Base-by-base conservation (phyloP, 2,888 invertebrate genomes). In the Anthoptus insignis region DNA sequence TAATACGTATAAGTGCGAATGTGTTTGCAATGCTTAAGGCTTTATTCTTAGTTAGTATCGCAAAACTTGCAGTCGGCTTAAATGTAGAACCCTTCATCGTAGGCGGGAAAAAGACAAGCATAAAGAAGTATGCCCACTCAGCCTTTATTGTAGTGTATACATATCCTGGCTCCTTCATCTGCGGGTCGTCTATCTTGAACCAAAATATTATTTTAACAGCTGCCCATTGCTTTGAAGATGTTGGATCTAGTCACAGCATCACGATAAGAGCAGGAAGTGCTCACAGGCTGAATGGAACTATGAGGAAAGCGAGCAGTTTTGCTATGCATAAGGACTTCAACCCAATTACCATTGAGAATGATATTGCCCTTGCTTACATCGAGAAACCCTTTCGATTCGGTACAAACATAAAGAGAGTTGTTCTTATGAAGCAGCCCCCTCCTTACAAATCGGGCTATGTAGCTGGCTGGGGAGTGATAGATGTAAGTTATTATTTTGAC, bases 161-260 rank as follows among this genome's bases (percentile, higher is more conserved):
- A 27, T 0, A 14, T 0, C n/a, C 6, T 1, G 53, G 27, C 0
- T 16, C 22, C 5, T 76, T 52, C 37, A 57, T 72, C 19, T 83
- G 83, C 57, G 82, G 82, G 0, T 68, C 77, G 0, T 82, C 83
- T 0, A 75, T 82, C 29, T 6, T 82, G 3, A 82, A 79, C 59
- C 80, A 82, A 63, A 65, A 59, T 3, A 60, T 82, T 9, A 53
- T 79, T 0, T 27, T 83, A 4, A 76, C 82, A 2, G 83, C 82
- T 0, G 82, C 74, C 0, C 83, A 83, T 60, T 83, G 83, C 39
- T 58, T 81, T 0, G 71, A 73, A 0, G 66, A 52, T 0, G 76
- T 76, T 34, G 57, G 2, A n/a, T n/a, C n/a, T n/a, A n/a, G n/a
- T n/a, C n/a, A n/a, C n/a, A n/a, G n/a, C n/a, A 21, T 65, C 1